Conservation (phyloP, 2,113 vertebrate genomes). For the Sialia sialis region DNA sequence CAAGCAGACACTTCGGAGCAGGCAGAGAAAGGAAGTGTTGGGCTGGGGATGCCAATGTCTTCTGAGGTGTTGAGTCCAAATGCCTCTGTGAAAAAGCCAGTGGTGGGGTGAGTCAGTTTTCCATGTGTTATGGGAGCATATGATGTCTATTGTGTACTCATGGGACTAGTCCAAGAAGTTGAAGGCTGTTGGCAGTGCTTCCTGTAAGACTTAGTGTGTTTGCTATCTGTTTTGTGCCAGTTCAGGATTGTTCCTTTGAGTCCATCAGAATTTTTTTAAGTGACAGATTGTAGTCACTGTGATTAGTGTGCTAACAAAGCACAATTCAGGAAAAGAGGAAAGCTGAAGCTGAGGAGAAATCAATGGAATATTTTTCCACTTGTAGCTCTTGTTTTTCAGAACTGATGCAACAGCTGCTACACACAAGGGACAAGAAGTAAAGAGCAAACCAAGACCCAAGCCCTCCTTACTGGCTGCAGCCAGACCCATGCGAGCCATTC, state of each 20-base stretch:
- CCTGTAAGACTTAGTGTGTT: not conserved
- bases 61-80: conserved; percentile 35
- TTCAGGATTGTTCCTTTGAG: not conserved
- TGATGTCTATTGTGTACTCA: not conserved
- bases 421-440: conserved; percentile 68
- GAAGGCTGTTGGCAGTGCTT: not conserved
- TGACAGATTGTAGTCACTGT: not conserved
- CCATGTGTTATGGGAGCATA: not conserved
- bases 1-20: conserved; percentile 36
- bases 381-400: conserved; percentile 52
- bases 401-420: conserved; percentile 46
- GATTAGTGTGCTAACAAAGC: not conserved
- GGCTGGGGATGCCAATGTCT: not conserved
- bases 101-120: conserved; percentile 64
- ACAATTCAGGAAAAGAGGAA: not conserved
- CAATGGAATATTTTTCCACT: not conserved
- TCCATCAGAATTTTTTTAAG: not conserved
- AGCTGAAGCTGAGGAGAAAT: not conserved
- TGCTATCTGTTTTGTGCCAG: not conserved
- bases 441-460: conserved; percentile 69
- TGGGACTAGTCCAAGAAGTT: not conserved
- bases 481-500: conserved; percentile 88
- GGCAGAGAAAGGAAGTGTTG: conserved; percentile 44
- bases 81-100: conserved; percentile 52
- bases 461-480: conserved; percentile 74